Evolutionary conservation across 1,140 invertebrate genomes (phyloP).

Genomic region (Pseudomyrmex concolor): DNA sequence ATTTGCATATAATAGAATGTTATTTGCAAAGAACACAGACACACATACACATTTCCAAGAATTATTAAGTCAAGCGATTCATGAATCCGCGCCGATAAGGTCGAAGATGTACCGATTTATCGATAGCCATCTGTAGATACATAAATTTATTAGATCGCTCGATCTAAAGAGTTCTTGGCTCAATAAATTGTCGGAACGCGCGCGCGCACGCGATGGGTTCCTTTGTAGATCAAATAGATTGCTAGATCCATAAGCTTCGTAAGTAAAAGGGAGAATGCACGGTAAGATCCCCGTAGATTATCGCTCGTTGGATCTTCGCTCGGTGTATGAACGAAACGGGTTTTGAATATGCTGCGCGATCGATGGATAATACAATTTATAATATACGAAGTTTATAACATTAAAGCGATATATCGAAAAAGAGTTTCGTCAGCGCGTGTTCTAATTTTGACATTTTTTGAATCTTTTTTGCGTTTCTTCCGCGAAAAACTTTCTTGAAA

Average conservation of each 20-base stretch:
- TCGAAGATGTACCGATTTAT: constrained; percentile 14
- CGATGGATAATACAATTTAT: too few species aligned
- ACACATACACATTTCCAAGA: not conserved
- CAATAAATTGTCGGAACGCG: constrained; percentile 14
- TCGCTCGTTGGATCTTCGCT: constrained; percentile 1
- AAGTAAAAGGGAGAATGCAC: constrained; percentile 17
- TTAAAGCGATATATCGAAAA: too few species aligned
- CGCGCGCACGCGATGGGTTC: not conserved
- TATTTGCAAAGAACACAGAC: not conserved
- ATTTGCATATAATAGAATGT: constrained; percentile 44
- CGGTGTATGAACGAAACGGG: too few species aligned
- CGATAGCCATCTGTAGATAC: constrained; percentile 35
- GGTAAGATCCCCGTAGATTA: constrained; percentile 27
- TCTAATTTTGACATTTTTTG: too few species aligned
- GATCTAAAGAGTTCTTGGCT: constrained; percentile 4
- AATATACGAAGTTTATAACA: too few species aligned
- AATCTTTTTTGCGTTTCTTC: too few species aligned
- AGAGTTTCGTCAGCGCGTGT: too few species aligned
- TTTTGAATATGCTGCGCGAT: too few species aligned
- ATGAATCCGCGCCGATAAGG: constrained; percentile 3
- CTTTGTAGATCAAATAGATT: constrained; percentile 41
- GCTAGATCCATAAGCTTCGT: constrained; percentile 6
- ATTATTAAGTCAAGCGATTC: constrained; percentile 4
- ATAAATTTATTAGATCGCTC: constrained; percentile 43
- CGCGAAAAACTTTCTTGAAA: too few species aligned